Evolutionary conservation across 1,140 invertebrate species (phyloP), one percentile per base, ranked within the genome.

Genomic region (Cherax quadricarinatus): DNA sequence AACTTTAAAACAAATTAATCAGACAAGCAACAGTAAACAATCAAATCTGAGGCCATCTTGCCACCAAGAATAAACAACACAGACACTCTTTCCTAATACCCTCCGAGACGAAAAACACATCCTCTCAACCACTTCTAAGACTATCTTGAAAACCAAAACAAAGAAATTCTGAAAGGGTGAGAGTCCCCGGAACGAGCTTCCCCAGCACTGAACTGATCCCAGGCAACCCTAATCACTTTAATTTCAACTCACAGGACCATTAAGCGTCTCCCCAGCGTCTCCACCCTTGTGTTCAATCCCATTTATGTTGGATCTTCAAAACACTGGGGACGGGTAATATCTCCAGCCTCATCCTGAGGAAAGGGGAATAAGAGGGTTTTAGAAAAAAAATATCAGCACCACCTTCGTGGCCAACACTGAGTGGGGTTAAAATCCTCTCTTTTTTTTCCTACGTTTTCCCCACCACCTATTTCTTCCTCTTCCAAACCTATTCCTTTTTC

Each of bases 261-360:
- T 70, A 51, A n/a, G 85, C 66, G 14, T 86, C 70, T 70, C 85
- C 85, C 62, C n/a, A 83, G 78, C 78, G 80, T 66, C 88, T 49
- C 60, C 79, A 89, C 80, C 79, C 79, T 10, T 53, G 79, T 81
- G 62, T 81, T 89, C 51, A 89, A 82, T 82, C 78, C 79, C 88
- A 70, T 82, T 86, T 86, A 60, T 89, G 78, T 81, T 21, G 88
- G 79, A 89, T 89, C 86, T 89, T 89, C 62, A 89, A 89, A 85
- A 85, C 75, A 75, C 70, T 62, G 75, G 89, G 79, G 53, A 75
- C 48, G 51, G 51, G 73, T 73, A 21, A 80, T 48, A 41, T n/a
- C 30, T 51, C 10, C 10, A 57, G 49, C 30, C 16, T 41, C 70
- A 48, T 57, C 24, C 14, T 24, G 41, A 78, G 66, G 70, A 24